These are phyloP conservation scores for Phalacrocorax pelagicus DNA, from an alignment of 2,113 vertebrate species.

Conservation along the genomic window DNA sequence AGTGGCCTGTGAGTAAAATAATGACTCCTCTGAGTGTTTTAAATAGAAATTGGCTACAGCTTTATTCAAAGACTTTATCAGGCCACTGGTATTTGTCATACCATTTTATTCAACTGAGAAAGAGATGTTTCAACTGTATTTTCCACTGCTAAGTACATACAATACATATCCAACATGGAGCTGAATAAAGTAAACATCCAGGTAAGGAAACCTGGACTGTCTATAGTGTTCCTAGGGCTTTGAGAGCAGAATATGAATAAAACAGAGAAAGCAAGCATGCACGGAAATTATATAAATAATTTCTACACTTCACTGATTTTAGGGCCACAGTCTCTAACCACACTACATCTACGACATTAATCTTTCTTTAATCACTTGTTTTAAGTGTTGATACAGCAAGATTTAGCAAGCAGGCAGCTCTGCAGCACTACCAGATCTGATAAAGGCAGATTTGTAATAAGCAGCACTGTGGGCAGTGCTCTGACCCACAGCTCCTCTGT, in stretches of 20 bases:
- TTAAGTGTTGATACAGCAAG: background rate
- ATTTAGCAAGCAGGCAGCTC: background rate
- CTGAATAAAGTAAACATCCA: background rate
- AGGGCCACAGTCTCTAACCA: background rate
- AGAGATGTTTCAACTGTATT: background rate
- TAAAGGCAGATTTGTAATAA: background rate
- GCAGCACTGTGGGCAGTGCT: background rate
- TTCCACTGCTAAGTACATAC: background rate
- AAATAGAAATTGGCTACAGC: constrained; percentile 4
- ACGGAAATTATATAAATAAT: background rate
- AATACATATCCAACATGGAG: background rate
- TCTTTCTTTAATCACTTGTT: background rate
- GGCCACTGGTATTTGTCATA: background rate
- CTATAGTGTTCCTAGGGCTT: background rate
- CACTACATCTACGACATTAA: background rate
- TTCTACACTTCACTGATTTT: background rate
- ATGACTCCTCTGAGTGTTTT: background rate
- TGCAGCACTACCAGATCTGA: background rate
- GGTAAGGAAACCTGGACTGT: background rate
- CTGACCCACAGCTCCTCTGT: background rate
- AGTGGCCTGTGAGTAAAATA: background rate
- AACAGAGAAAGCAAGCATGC: background rate
- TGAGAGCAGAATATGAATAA: background rate
- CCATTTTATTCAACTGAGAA: background rate
- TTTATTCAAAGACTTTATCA: constrained; percentile 6